Evolutionary conservation across 1,140 invertebrate genomes (phyloP), one percentile per base, ranked within the genome.

Genomic region (Aphis craccivora): DNA sequence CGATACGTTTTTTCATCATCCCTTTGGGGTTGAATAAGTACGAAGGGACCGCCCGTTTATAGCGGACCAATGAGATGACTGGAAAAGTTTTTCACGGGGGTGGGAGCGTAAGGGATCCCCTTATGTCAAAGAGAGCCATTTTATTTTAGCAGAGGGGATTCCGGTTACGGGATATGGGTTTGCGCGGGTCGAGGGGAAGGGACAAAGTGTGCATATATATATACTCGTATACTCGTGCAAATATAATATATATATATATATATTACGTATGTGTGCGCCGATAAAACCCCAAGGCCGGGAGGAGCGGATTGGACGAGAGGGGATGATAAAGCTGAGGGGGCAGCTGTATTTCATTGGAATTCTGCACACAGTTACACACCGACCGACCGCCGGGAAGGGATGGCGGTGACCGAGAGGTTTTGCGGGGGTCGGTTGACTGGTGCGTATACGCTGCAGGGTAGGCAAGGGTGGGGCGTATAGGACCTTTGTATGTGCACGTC

Each of bases 111-210:
- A 92, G 76, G 91, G 91, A 92, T 92, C n/a, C 91, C 91, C 91
- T 92, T 92, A 92, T 92, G 91, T 92, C 91, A 84, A 92, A 92
- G 91, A 92, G 91, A 92, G 91, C 91, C 91, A 92, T 92, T 92
- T 92, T 92, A 92, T 92, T 92, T 92, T 92, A 48, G 9, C 45
- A 8, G 76, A 35, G 45, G 43, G 91, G 76, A 48, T 48, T 40
- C 45, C 45, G 48, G 48, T 30, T 48, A 6, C 0, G 76, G 60
- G 91, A n/a, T 22, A 35, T 25, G 60, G 23, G 43, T 25, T 18
- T 67, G 9, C 22, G 23, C 67, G 48, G 76, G 35, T 45, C 30
- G 90, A 81, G 22, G 35, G 90, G 91, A 92, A 84, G 81, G 76
- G 91, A 92, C 76, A 51, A 92, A 51, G 76, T 92, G 35, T 91